Conservation (phyloP, 2,797 vertebrate genomes). For the Moxostoma hubbsi region DNA sequence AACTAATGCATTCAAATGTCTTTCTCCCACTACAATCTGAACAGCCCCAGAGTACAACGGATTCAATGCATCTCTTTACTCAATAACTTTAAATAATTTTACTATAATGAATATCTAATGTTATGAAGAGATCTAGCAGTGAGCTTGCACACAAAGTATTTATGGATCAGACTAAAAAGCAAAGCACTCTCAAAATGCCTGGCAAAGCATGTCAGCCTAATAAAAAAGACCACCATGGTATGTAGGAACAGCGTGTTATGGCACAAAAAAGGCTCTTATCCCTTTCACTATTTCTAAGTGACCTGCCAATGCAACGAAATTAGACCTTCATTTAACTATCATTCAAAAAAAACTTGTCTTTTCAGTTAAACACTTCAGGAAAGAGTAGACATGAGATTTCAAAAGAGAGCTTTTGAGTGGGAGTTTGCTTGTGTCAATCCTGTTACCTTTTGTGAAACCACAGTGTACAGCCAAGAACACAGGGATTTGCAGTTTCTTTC, state of each 20-base stretch:
- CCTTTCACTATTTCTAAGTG: constrained; percentile 7
- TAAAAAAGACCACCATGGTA: constrained; percentile 29
- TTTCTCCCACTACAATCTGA: no score
- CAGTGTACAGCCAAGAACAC: not conserved
- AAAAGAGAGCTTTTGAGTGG: not conserved
- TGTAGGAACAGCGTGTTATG: constrained; percentile 23
- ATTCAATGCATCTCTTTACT: no score
- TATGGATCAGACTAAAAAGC: constrained; percentile 1
- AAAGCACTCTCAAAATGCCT: constrained; percentile 8
- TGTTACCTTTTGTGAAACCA: constrained; percentile 17
- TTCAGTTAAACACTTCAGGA: not conserved
- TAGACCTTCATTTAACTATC: constrained; percentile 4
- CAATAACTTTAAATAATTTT: no score
- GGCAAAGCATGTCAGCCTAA: constrained; percentile 25
- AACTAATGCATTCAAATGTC: no score
- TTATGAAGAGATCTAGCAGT: not conserved
- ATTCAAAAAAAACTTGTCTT: constrained; percentile 5
- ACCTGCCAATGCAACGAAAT: constrained; percentile 30
- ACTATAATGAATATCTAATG: constrained; percentile 3
- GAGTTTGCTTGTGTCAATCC: not conserved
- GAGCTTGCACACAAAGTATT: constrained; percentile 20
- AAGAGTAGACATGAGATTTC: constrained; percentile 11
- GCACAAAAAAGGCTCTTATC: constrained; percentile 30
- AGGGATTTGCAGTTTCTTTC: not conserved
- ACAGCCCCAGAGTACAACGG: no score